Evolutionary conservation across 2,888 invertebrate species (phyloP), one percentile per base, ranked within the genome.

Genomic region (Sisyra terminalis): DNA sequence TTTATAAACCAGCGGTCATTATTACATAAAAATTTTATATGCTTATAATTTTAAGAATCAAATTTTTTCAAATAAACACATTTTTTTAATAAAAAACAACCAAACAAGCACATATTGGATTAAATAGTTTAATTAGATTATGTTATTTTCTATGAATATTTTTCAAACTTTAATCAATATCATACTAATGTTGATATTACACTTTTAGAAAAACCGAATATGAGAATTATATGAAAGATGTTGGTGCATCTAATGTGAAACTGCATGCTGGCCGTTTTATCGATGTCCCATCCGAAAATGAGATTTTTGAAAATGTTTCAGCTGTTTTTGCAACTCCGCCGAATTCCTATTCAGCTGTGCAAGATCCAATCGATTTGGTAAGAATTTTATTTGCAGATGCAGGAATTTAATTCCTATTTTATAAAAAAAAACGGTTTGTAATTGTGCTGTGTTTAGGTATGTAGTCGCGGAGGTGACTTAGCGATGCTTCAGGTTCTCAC

Each of bases 311-410:
- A 45, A 67, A 70, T 36, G 75, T 75, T 1, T 74, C 76, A 1
- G 72, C 75, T 0, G 67, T 78, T 2, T 66, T 76, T 49, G 86
- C 83, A 1, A 79, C 81, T 1, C 86, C 87, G 1, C 82, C 84
- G 0, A 85, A 83, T 55, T 84, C 84, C 1, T 85, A 82, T 54
- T 82, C 83, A 0, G 82, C 83, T 1, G 77, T 86, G 16, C 69
- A 69, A 0, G 84, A 86, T 56, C 81, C 85, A 0, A 83, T 86
- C 3, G 85, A 86, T 53, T 62, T 86, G 52, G 83, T 61, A 55
- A 50, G 44, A 36, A 24, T 9, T 15, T 15, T 32, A 17, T 9
- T 10, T 29, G 8, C 30, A 8, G 9, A 29, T 29, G 30, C 8
- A 29, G 9, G 9, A 29, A 29, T 29, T 9, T 29, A 8, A 29